phyloP scores from a whole-genome alignment of 37 sponge, comb jelly and placozoan species.

The Lycopodina hypogea region DNA sequence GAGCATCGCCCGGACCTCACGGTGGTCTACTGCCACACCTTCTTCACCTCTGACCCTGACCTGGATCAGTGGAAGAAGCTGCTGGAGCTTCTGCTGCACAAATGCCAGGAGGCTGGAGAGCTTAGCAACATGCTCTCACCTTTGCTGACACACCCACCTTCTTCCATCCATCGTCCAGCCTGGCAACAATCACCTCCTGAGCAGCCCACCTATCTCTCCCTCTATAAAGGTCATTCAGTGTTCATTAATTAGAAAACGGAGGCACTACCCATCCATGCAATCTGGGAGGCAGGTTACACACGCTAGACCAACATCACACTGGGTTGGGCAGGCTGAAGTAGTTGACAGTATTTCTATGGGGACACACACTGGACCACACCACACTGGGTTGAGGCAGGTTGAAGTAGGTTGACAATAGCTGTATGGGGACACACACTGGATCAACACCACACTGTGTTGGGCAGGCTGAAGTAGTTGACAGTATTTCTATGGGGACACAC shows the following conservation, averaged over 20 bases:
- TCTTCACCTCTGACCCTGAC: neutral
- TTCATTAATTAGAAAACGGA: neutral
- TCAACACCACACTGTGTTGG: too few relatives aligned
- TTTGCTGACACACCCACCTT: neutral
- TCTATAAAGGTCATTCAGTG: constrained; percentile 23
- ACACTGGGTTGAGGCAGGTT: too few relatives aligned
- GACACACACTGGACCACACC: too few relatives aligned
- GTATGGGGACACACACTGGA: too few relatives aligned
- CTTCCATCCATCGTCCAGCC: neutral
- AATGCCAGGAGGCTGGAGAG: neutral
- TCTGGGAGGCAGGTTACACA: too few relatives aligned
- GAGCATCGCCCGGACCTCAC: neutral
- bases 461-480: too few relatives aligned
- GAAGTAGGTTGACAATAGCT: too few relatives aligned
- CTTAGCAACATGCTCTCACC: neutral
- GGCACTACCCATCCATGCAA: neutral
- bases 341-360: too few relatives aligned
- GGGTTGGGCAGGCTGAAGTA: too few relatives aligned
- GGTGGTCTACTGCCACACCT: constrained; percentile 41
- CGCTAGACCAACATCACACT: too few relatives aligned
- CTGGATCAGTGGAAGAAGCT: constrained; percentile 34
- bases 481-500: neutral
- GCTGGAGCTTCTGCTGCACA: constrained; percentile 19
- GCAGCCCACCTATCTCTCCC: neutral
- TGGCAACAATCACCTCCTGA: neutral